Evolutionary conservation across 1,140 invertebrate species (phyloP).

Genomic region (Brachionus asplanchnoidis): DNA sequence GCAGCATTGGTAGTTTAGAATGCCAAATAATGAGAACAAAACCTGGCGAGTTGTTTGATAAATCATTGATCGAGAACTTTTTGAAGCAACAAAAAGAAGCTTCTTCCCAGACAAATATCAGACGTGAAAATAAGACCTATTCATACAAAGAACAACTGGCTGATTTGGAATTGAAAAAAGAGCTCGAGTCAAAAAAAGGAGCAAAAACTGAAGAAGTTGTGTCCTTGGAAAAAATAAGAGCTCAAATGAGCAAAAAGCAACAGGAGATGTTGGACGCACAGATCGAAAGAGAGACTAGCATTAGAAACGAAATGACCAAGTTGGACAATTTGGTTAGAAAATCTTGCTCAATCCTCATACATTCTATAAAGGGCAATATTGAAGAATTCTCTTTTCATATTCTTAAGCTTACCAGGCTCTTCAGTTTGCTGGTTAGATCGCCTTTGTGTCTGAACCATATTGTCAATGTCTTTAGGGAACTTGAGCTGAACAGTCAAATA

Average conservation of each 20-base stretch:
- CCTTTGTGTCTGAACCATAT: neutral
- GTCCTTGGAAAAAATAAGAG: neutral
- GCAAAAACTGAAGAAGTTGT: neutral
- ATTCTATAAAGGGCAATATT: neutral
- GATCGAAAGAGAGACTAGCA: neutral
- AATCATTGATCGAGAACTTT: neutral
- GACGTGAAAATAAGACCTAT: slow-evolving; percentile 91
- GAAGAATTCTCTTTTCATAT: neutral
- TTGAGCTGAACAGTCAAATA: neutral
- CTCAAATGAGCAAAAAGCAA: slow-evolving; percentile 39
- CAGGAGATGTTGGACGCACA: neutral
- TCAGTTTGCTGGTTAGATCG: neutral
- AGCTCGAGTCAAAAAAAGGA: slow-evolving; percentile 18
- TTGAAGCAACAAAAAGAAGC: slow-evolving; percentile 16
- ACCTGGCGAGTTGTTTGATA: slow-evolving; percentile 8
- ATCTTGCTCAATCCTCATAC: neutral
- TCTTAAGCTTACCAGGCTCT: neutral
- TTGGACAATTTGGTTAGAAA: neutral
- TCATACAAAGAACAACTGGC: slow-evolving; percentile 94
- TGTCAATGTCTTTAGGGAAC: neutral
- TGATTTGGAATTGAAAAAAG: slow-evolving; percentile 78
- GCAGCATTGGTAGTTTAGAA: neutral
- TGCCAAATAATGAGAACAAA: slow-evolving; percentile 37
- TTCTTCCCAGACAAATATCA: slow-evolving; percentile 72
- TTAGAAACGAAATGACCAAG: slow-evolving; percentile 7